phyloP scores from a whole-genome alignment of 2,888 invertebrate genomes.

The Thecophora atra region DNA sequence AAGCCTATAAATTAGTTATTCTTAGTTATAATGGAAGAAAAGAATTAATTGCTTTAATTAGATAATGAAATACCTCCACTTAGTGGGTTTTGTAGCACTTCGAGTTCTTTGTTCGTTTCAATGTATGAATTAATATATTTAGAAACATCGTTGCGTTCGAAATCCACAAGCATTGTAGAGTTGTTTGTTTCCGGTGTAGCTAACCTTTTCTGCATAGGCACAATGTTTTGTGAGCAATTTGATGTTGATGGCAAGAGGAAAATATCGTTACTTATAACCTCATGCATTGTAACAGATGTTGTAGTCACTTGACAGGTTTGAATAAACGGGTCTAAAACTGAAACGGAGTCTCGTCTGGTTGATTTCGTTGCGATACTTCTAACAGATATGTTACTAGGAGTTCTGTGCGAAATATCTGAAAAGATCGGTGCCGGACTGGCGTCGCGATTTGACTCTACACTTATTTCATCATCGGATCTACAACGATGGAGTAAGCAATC shows the following conservation, averaged over 20 bases:
- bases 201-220: too few relatives aligned
- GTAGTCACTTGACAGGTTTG: conserved; percentile 37
- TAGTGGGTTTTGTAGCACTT: conserved; percentile 7
- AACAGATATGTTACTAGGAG: conserved; percentile 8
- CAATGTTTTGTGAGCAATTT: background rate
- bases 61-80: background rate
- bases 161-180: background rate
- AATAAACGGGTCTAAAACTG: background rate
- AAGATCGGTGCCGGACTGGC: background rate
- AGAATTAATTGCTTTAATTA: background rate
- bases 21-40: background rate
- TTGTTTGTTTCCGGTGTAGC: background rate
- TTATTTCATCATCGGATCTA: conserved; percentile 21
- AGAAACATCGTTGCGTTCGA: background rate
- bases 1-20: background rate
- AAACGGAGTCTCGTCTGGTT: background rate
- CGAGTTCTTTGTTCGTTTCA: background rate
- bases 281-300: conserved; percentile 37
- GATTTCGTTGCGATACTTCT: background rate
- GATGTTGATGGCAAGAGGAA: conserved; percentile 3
- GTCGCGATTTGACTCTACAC: conserved; percentile 10
- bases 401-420: background rate
- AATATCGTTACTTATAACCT: conserved; percentile 32
- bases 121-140: conserved; percentile 2
- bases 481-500: background rate